A percentile compares a stretch with the other conserved stretches of the same genome.
Conservation (phyloP, 2,888 invertebrate genomes). For the Gandaritis pyraliata region DNA sequence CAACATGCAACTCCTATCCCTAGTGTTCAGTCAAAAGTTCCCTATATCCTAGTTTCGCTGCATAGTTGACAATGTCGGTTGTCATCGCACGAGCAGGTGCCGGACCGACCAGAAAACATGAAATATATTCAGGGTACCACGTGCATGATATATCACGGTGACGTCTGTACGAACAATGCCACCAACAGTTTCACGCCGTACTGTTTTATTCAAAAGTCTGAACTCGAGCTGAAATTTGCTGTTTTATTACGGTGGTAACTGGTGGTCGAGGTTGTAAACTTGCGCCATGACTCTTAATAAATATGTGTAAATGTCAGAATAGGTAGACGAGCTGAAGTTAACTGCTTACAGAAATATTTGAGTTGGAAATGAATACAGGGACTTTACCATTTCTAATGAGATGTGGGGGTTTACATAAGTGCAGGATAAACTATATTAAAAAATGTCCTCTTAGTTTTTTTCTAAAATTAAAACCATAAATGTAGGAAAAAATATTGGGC, state of each 20-base stretch:
- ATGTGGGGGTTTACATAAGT: too few species aligned
- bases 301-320: slow-evolving; percentile 2
- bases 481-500: slow-evolving; percentile 2
- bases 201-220: slow-evolving; percentile 47
- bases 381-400: too few species aligned
- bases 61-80: slow-evolving; percentile 31
- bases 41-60: slow-evolving; percentile 21
- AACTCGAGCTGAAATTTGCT: slow-evolving; percentile 38
- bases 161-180: slow-evolving; percentile 57
- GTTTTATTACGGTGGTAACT: slow-evolving; percentile 33
- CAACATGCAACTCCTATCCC: slow-evolving; percentile 21
- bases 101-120: slow-evolving; percentile 59
- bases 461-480: slow-evolving; percentile 5
- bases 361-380: too few species aligned
- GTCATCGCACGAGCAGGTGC: slow-evolving; percentile 57
- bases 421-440: too few species aligned
- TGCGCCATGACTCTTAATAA: slow-evolving; percentile 8
- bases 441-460: neutral
- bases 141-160: slow-evolving; percentile 69
- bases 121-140: slow-evolving; percentile 66
- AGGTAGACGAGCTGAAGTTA: neutral
- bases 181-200: slow-evolving; percentile 40
- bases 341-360: neutral
- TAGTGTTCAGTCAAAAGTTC: slow-evolving; percentile 22
- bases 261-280: slow-evolving; percentile 14